Conservation (phyloP, 1,140 invertebrate genomes). For the Calycopis cecrops region DNA sequence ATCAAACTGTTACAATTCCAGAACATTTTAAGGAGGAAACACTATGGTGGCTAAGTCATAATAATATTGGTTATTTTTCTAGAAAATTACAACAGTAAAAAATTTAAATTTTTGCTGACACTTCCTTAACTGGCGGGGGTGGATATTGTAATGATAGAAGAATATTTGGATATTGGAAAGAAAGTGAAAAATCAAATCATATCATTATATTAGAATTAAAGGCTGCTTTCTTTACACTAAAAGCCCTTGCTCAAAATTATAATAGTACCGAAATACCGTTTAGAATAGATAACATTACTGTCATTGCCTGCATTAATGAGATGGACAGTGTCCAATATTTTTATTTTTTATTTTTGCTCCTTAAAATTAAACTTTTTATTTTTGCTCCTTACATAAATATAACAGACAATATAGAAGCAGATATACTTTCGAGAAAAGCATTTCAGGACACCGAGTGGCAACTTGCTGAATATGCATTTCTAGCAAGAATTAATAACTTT, state of each 20-base stretch:
- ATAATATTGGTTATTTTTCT: background rate
- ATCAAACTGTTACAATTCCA: too few species aligned
- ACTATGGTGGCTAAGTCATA: too few species aligned
- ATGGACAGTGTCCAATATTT: too few species aligned
- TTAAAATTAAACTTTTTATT: background rate
- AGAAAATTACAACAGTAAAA: too few species aligned
- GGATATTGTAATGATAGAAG: background rate
- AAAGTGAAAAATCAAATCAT: constrained; percentile 1
- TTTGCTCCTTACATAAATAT: background rate
- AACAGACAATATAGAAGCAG: constrained; percentile 4
- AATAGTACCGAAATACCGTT: background rate
- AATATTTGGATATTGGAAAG: constrained; percentile 4
- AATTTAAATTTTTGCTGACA: too few species aligned
- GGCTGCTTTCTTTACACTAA: background rate
- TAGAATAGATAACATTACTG: constrained; percentile 1
- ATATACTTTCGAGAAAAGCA: background rate
- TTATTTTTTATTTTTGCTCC: too few species aligned
- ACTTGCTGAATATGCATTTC: too few species aligned
- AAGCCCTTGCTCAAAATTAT: constrained; percentile 1
- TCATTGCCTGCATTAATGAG: constrained; percentile 2
- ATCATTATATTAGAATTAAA: constrained; percentile 4
- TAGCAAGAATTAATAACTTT: too few species aligned
- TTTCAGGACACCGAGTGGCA: background rate
- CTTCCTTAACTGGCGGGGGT: too few species aligned
- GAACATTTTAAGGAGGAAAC: too few species aligned